Evolutionary conservation across 2,113 vertebrate species (phyloP), one percentile per base, ranked within the genome.

Genomic region (Erythrocercus mccallii): DNA sequence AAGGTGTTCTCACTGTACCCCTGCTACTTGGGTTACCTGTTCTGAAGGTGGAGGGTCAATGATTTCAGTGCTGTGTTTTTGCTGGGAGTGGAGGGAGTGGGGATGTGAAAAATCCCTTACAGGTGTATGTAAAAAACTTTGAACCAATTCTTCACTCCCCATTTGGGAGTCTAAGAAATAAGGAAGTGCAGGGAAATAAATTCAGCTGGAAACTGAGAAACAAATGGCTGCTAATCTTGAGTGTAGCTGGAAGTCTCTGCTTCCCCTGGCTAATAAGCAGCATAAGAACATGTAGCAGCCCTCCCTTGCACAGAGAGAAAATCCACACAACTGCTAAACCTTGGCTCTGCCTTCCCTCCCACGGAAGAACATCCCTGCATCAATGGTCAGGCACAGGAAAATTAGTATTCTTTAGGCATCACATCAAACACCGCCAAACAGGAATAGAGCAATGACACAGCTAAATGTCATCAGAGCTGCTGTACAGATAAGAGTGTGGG

Each of bases 41-140:
- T 40, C 65, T 35, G 47, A 30, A 62, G 64, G 44, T 7, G 33
- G 17, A 74, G 24, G 33, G n/a, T 64, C 0, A 1, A 0, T 15
- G 28, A 65, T 60, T 24, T 61, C 56, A 66, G 53, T 58, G 61
- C 24, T 56, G n/a, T 22, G 71, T 70, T 81, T 60, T 24, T 85
- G 15, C 40, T 62, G 45, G 50, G 18, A 13, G 3, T 21, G 37
- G 18, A 19, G 28, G 24, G 18, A 50, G 9, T 3, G 15, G 19
- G 33, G 9, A 12, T 37, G 17, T 57, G 51, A 53, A 45, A 56
- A 85, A 78, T 73, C n/a, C 47, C 35, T 81, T 30, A 30, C 11
- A 14, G 7, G 38, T 62, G 4, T 23, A 47, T 68, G 30, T 31
- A 21, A 73, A 45, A 79, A 54, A 38, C 53, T 91, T 70, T 40